Base-by-base conservation (phyloP, 1,140 invertebrate species). In the Dryas iulia region DNA sequence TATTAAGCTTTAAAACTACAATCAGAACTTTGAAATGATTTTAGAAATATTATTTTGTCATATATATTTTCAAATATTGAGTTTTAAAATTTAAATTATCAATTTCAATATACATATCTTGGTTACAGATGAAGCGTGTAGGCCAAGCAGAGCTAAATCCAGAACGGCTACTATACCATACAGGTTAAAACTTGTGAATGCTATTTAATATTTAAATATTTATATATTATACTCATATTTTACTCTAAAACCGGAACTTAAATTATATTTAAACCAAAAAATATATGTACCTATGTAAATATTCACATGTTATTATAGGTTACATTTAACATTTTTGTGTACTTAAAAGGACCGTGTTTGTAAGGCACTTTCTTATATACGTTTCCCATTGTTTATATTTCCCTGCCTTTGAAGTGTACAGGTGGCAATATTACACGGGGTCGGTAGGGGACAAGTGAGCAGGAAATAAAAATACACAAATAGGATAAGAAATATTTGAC, bases 111-210 rank as follows among this genome's bases (percentile, higher is more conserved):
- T 35, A 78, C 81, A 74, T 84, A 72, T 88, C 81, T 91, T 91
- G 86, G 80, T 91, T 91, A 65, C 89, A 91, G 89, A 91, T 91
- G 89, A 89, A 77, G 83, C 83, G 74, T 88, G 85, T 90, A 91
- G 89, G 83, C 89, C 84, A 85, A 91, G 89, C 89, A 85, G 89
- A 87, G 83, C 87, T 90, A 91, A 89, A 87, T 91, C 89, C 83
- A 90, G 89, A 91, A 91, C 87, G 72, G 66, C 86, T 78, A 87
- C 87, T 80, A 88, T 91, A 76, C 89, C 87, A 74, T 90, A 88
- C 89, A 91, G 89, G 87, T 91, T 47, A 47, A 47, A 18, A 47
- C 2, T 47, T 47, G 7, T 47, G 14, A 47, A 47, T 28, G n/a
- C n/a, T n/a, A n/a, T n/a, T 28, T 6, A 28, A 28, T 28, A 28